Base-by-base conservation (phyloP, 2,797 vertebrate genomes). In the Phrynocephalus vlangalii region DNA sequence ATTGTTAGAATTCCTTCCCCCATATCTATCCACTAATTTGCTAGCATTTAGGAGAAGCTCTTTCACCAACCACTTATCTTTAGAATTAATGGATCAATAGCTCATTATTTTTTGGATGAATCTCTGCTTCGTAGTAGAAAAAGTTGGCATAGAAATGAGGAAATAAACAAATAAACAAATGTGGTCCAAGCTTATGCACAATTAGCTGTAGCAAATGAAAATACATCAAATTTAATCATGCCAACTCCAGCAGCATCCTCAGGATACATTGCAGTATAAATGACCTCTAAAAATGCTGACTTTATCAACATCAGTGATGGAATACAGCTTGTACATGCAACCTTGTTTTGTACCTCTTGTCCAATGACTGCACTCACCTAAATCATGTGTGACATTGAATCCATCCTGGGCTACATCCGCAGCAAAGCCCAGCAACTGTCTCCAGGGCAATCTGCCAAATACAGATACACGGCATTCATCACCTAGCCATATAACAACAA, bases 311-410 rank as follows among this genome's bases (percentile, higher is more conserved):
- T 71, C n/a, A 79, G 71, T 44, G 5, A 63, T 20, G 15, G 60
- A 18, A 22, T 18, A 20, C 63, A 73, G 18, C 13, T 63, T 82
- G 60, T 38, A 38, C 60, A 76, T 1, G 33, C 24, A 82, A 28
- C 50, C 22, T 73, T 15, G 44, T 16, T 6, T 67, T 15, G n/a
- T 7, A 80, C 16, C 28, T 67, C 24, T 24, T 85, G 38, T 68
- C 73, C 18, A 66, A 68, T 6, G 20, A 67, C 70, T 33, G 48
- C 77, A 95, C 97, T 97, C 96, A 99, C 99, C 98, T 85, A 99
- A 96, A 89, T 99, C 98, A 38, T 98, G 98, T n/a, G 98, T 99
- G 87, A 99, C 96, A 82, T 99, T 99, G 92, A 99, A 99, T 91
- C 99, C 99, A 60, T 97, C 97, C 94, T 97, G 97, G 90, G 98